Conservation (phyloP, 1,140 invertebrate species). For the Chionoecetes opilio region DNA sequence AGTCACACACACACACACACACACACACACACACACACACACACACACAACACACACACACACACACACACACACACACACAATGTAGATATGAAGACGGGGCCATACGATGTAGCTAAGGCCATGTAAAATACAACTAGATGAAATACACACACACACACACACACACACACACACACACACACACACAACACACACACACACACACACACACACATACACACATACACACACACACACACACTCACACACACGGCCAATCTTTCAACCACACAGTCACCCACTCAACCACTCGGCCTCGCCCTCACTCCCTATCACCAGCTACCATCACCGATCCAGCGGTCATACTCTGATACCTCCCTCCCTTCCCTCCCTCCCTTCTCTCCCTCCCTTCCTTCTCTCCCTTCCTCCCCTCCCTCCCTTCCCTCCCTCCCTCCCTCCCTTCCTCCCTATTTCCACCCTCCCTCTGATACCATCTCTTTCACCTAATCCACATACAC, state of each 20-base stretch:
- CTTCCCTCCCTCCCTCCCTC: background rate
- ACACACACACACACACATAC: conserved; percentile 60
- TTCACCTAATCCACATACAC: background rate
- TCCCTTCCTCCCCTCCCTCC: background rate
- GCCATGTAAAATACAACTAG: background rate
- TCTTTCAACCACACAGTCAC: conserved; percentile 38
- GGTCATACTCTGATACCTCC: background rate
- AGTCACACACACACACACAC: background rate
- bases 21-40: conserved; percentile 32
- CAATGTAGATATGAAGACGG: too few relatives aligned
- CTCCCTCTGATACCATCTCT: background rate
- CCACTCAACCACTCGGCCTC: conserved; percentile 2
- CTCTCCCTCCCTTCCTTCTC: background rate
- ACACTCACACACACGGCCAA: conserved; percentile 38
- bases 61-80: too few relatives aligned
- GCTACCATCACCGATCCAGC: conserved; percentile 13
- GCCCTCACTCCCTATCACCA: background rate
- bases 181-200: too few relatives aligned
- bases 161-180: background rate
- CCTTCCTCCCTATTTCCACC: background rate
- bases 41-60: too few relatives aligned
- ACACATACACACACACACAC: conserved; percentile 37
- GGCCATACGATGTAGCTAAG: too few relatives aligned
- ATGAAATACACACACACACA: too few relatives aligned
- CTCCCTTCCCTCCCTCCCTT: background rate